A percentile compares a stretch with the other conserved stretches of the same genome.
Conservation (phyloP, 2,888 invertebrate genomes). For the Magallana nippona region DNA sequence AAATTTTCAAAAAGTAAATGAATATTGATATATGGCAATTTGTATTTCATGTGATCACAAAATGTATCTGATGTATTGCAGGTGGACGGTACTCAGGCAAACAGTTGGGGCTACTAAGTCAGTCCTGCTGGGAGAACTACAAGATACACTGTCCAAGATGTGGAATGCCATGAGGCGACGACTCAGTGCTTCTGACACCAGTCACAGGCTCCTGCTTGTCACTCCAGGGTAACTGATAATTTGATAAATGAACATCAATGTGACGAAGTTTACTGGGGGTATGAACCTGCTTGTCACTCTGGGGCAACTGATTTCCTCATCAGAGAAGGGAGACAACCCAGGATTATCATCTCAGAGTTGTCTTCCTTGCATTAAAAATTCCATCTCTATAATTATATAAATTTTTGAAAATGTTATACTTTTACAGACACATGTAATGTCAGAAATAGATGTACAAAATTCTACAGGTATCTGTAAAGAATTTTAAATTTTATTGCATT, state of each 20-base stretch:
- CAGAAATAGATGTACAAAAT: too few relatives aligned
- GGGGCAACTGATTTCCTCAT: slow-evolving; percentile 61
- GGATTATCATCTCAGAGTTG: too few relatives aligned
- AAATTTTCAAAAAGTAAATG: too few relatives aligned
- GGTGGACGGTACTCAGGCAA: slow-evolving; percentile 73
- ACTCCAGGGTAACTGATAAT: slow-evolving; percentile 69
- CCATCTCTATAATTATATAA: too few relatives aligned
- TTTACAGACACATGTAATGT: too few relatives aligned
- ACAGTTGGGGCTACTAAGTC: slow-evolving; percentile 60
- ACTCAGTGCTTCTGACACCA: slow-evolving; percentile 54
- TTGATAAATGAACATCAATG: too few relatives aligned
- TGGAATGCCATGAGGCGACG: slow-evolving; percentile 59
- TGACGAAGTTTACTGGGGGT: too few relatives aligned
- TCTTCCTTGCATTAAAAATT: too few relatives aligned
- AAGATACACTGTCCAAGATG: slow-evolving; percentile 67
- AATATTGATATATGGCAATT: too few relatives aligned
- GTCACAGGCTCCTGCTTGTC: slow-evolving; percentile 65
- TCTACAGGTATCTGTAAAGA: too few relatives aligned
- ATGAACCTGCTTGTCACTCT: slow-evolving; percentile 71
- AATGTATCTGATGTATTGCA: slow-evolving; percentile 46
- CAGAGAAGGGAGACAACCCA: neutral
- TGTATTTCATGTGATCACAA: neutral
- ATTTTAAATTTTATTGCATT: too few relatives aligned
- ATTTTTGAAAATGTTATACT: too few relatives aligned
- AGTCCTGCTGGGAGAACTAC: slow-evolving; percentile 67